These are phyloP conservation scores for Ophioninae sp. DNA, from an alignment of 2,888 invertebrate species.

Conservation along the genomic window DNA sequence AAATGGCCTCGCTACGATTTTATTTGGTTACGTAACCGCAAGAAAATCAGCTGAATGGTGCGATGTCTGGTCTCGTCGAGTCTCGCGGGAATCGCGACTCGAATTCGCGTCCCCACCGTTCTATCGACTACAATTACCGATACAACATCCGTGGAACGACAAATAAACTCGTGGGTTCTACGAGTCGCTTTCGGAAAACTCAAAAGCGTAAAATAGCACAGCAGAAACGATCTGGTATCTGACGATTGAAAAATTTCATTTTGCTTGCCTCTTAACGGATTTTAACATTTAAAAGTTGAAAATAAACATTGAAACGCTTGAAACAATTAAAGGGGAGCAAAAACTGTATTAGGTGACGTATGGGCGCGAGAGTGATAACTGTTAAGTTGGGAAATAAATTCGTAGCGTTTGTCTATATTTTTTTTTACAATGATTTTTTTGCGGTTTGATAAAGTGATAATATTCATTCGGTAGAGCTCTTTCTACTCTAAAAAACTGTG, in stretches of 20 bases:
- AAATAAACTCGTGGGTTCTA: background rate
- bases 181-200: background rate
- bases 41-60: conserved; percentile 46
- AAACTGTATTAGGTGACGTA: no score
- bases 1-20: conserved; percentile 59
- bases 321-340: no score
- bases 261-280: background rate
- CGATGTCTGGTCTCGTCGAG: conserved; percentile 19
- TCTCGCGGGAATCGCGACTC: conserved; percentile 37
- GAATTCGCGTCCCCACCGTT: conserved; percentile 30
- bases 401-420: no score
- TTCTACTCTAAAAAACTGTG: no score
- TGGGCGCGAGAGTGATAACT: no score
- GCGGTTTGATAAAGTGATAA: no score
- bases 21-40: conserved; percentile 56
- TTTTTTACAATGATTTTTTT: no score
- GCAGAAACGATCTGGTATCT: background rate
- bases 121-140: conserved; percentile 3
- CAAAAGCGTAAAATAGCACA: background rate
- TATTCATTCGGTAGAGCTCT: no score
- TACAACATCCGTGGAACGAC: conserved; percentile 1
- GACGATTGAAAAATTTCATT: background rate
- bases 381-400: no score
- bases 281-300: background rate
- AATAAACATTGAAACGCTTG: no score